Evolutionary conservation across 2,113 vertebrate genomes (phyloP).

Genomic region (Brienomyrus brachyistius): DNA sequence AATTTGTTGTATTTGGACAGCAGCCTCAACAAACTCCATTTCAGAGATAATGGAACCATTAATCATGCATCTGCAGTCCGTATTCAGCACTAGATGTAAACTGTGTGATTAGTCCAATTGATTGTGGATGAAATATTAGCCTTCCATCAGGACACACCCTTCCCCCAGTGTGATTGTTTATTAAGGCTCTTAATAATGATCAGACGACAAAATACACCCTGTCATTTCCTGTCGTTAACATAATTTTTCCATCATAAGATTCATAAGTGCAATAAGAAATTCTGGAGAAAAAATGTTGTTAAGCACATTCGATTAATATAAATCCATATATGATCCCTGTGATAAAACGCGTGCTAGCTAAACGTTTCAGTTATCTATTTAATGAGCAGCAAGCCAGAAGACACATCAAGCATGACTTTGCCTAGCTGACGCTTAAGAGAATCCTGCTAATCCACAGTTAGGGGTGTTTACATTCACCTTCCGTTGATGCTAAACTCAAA

Average conservation of each 20-base stretch:
- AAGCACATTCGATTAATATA: neutral
- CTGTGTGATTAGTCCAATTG: slow-evolving; percentile 60
- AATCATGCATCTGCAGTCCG: slow-evolving; percentile 44
- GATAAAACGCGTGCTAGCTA: neutral
- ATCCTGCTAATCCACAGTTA: neutral
- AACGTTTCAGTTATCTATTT: neutral
- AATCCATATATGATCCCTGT: neutral
- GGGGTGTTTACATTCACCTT: neutral
- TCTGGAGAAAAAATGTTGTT: neutral
- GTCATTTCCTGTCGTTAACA: slow-evolving; percentile 23
- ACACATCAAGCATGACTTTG: neutral
- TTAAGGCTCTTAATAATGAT: slow-evolving; percentile 54
- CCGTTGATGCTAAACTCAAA: neutral
- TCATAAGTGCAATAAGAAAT: neutral
- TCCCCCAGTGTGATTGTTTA: slow-evolving; percentile 40
- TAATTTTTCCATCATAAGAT: neutral
- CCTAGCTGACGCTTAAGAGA: neutral
- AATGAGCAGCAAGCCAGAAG: neutral
- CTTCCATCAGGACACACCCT: slow-evolving; percentile 21
- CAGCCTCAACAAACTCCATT: slow-evolving; percentile 33
- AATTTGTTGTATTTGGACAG: slow-evolving; percentile 7
- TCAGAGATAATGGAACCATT: slow-evolving; percentile 56
- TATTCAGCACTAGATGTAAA: slow-evolving; percentile 46
- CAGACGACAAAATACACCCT: slow-evolving; percentile 53
- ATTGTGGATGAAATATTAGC: slow-evolving; percentile 49